Evolutionary conservation across 2,113 vertebrate species (phyloP).

Genomic region (Pithys albifrons): DNA sequence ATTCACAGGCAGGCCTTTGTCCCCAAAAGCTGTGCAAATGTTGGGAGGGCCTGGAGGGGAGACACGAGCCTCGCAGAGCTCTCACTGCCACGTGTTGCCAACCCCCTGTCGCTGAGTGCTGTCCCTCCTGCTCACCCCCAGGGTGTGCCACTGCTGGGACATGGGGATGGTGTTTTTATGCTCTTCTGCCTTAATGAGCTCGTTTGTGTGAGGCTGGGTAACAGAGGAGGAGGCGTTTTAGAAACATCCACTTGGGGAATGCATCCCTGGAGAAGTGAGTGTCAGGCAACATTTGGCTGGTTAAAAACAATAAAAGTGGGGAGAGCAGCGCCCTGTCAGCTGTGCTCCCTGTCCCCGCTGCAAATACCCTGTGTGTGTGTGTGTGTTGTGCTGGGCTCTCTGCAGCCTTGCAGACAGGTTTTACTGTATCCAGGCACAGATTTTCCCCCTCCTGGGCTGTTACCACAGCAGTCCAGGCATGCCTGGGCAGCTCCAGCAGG

Average conservation of each 20-base stretch:
- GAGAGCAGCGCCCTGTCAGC: background rate
- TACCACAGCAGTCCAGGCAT: background rate
- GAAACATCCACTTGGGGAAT: background rate
- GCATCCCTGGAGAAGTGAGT: background rate
- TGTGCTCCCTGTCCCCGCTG: background rate
- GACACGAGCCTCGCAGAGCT: accelerated
- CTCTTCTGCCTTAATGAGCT: background rate
- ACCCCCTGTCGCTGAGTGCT: accelerated
- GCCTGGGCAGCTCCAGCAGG: background rate
- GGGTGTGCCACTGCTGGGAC: background rate
- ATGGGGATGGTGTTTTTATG: background rate
- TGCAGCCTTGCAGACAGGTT: background rate
- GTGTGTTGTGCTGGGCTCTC: background rate
- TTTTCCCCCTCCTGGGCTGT: background rate
- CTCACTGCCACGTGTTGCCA: background rate
- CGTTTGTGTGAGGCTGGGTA: background rate
- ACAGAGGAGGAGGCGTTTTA: background rate
- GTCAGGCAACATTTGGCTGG: background rate
- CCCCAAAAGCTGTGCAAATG: background rate
- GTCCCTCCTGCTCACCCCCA: accelerated
- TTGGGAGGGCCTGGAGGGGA: background rate
- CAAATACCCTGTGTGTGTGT: accelerated
- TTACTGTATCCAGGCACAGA: background rate
- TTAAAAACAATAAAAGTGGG: background rate
- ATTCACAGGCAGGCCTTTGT: background rate